phyloP scores from a whole-genome alignment of 2,797 vertebrate genomes.

The Pangasius krempfi region DNA sequence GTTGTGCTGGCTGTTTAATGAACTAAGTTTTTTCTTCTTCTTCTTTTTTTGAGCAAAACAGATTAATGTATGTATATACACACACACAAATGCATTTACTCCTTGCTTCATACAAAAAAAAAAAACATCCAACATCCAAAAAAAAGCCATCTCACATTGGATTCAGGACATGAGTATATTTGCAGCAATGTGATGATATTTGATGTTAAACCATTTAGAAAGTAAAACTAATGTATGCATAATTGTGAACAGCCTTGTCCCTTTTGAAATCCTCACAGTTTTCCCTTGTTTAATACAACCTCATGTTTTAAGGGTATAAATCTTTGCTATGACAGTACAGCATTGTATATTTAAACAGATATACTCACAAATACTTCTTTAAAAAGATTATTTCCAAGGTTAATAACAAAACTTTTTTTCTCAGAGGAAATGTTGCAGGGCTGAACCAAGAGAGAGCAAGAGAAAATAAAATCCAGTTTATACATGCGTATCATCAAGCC shows the following conservation, averaged over 20 bases:
- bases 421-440: constrained; percentile 49
- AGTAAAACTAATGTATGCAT: neutral
- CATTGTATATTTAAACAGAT: neutral
- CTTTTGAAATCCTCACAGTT: neutral
- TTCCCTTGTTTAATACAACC: neutral
- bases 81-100: neutral
- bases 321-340: neutral
- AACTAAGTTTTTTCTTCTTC: too few relatives aligned
- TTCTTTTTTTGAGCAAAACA: too few relatives aligned
- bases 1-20: too few relatives aligned
- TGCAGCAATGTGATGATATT: neutral
- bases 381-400: constrained; percentile 45
- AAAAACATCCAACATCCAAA: too few relatives aligned
- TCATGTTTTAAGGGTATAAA: neutral
- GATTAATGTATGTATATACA: too few relatives aligned
- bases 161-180: too few relatives aligned
- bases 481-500: constrained; percentile 67
- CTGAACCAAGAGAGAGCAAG: constrained; percentile 30
- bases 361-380: neutral
- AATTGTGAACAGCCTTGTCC: neutral
- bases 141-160: too few relatives aligned
- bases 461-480: constrained; percentile 56
- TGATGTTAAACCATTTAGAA: neutral
- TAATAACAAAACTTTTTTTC: constrained; percentile 65
- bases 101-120: too few relatives aligned